phyloP scores from a whole-genome alignment of 2,888 invertebrate genomes.

The Drosophila flavopinicola region DNA sequence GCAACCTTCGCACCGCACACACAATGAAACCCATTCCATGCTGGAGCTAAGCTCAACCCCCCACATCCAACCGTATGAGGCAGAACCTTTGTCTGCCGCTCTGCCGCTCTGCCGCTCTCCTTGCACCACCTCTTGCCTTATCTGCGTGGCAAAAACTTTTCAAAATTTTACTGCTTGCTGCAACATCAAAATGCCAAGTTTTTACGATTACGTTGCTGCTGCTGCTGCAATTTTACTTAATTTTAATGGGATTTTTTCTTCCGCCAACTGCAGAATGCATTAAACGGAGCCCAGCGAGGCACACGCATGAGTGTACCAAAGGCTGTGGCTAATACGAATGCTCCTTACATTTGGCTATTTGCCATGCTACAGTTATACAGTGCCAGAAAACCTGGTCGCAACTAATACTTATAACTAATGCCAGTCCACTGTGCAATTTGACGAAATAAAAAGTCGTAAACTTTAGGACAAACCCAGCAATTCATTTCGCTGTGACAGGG shows the following conservation, averaged over 20 bases:
- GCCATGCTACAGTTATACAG: conserved; percentile 34
- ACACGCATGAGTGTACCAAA: conserved; percentile 62
- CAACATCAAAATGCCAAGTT: conserved; percentile 78
- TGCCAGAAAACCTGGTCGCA: conserved; percentile 32
- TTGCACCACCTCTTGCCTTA: conserved; percentile 37
- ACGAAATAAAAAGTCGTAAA: conserved; percentile 76
- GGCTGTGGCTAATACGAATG: conserved; percentile 14
- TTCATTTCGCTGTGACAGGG: conserved; percentile 19
- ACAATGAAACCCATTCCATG: conserved; percentile 23
- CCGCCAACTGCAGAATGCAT: conserved; percentile 75
- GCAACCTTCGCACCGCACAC: conserved; percentile 60
- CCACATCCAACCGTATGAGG: conserved; percentile 16
- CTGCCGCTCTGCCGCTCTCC: not conserved
- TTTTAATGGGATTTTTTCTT: conserved; percentile 81
- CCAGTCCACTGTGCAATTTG: conserved; percentile 50
- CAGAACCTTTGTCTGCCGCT: conserved; percentile 67
- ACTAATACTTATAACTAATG: conserved; percentile 44
- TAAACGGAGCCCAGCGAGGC: conserved; percentile 63
- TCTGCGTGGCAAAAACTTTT: conserved; percentile 75
- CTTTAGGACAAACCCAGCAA: conserved; percentile 30
- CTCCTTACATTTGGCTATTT: conserved; percentile 9
- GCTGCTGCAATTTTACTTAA: conserved; percentile 80
- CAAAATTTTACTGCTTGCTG: conserved; percentile 75
- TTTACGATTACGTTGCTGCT: conserved; percentile 70
- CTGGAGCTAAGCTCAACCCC: conserved; percentile 29